phyloP scores from a whole-genome alignment of 2,113 vertebrate genomes.

The Melanotaenia duboulayi region DNA sequence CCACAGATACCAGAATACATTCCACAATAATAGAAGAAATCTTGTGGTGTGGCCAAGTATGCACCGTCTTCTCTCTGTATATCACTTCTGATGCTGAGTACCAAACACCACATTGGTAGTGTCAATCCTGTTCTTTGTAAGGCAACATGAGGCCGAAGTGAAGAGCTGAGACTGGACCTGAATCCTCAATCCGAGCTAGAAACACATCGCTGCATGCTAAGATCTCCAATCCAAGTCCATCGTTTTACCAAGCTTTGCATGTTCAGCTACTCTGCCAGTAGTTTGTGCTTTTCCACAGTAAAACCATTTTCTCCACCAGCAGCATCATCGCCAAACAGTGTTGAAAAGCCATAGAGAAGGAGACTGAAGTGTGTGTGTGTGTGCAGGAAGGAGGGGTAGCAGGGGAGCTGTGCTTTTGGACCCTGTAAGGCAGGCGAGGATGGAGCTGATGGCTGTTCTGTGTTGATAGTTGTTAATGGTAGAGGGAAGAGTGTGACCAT shows the following conservation, averaged over 20 bases:
- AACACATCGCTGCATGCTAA: too few relatives aligned
- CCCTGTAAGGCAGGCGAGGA: conserved; percentile 51
- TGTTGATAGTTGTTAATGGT: conserved; percentile 7
- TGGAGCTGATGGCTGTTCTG: conserved; percentile 30
- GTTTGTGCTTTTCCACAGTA: conserved; percentile 16
- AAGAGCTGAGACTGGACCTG: not conserved
- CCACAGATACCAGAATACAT: not conserved
- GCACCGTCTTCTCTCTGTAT: not conserved
- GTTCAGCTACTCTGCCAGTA: conserved; percentile 18
- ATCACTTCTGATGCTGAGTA: not conserved
- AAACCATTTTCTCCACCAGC: conserved; percentile 7
- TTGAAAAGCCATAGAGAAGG: not conserved
- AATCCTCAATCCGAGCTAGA: not conserved
- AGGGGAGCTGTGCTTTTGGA: conserved; percentile 70
- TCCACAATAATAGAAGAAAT: not conserved
- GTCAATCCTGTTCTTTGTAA: not conserved
- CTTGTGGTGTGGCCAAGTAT: conserved; percentile 2
- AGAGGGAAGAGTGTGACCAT: conserved; percentile 23
- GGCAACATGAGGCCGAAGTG: not conserved
- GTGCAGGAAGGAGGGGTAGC: conserved; percentile 14
- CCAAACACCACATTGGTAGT: not conserved
- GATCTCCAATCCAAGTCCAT: not conserved
- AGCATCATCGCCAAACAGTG: conserved; percentile 16
- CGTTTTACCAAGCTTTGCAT: not conserved
- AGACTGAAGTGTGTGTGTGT: conserved; percentile 24